These are phyloP conservation scores for Platysteira castanea DNA, from an alignment of 2,113 vertebrate genomes.

Conservation along the genomic window DNA sequence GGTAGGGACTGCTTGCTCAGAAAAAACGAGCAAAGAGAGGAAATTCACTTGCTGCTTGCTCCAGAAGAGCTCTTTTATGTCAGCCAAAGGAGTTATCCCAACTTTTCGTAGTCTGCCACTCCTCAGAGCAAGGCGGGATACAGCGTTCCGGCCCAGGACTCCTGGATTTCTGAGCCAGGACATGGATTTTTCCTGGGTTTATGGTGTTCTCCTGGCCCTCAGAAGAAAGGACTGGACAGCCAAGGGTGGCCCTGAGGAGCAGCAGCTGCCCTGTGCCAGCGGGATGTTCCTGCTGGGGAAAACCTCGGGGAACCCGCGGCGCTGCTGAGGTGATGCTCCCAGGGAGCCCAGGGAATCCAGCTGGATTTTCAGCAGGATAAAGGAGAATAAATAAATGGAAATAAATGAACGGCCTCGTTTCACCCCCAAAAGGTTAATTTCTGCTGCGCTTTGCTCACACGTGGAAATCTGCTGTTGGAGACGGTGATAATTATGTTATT, in stretches of 20 bases:
- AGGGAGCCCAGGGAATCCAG: background rate
- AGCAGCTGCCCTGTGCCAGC: background rate
- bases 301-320: accelerated
- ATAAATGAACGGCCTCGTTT: background rate
- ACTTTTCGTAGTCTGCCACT: background rate
- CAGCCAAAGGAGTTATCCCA: background rate
- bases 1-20: background rate
- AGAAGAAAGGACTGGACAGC: background rate
- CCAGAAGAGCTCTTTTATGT: accelerated
- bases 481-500: accelerated
- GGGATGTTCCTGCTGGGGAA: background rate
- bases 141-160: background rate
- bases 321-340: accelerated
- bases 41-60: background rate
- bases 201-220: background rate
- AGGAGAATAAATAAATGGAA: background rate
- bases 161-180: background rate
- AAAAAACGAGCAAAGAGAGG: background rate
- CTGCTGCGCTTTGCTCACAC: background rate
- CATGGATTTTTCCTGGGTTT: background rate
- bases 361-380: background rate
- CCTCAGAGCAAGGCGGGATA: background rate
- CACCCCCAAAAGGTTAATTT: background rate
- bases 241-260: background rate
- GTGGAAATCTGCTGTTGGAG: background rate